Evolutionary conservation across 2,797 vertebrate species (phyloP).

Genomic region (Malurus leucopterus): DNA sequence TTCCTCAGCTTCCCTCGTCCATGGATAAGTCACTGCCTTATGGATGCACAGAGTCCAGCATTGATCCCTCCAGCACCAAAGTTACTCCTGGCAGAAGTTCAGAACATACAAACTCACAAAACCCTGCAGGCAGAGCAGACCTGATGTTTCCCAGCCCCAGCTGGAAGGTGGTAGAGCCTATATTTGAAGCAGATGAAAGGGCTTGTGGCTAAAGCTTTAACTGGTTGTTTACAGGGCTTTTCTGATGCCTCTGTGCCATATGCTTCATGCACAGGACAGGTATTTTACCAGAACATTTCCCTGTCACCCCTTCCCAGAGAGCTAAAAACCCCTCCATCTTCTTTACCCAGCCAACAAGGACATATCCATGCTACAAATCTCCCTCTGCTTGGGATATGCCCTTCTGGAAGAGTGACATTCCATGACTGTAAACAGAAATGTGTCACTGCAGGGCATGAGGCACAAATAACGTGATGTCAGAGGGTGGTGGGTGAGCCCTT

Average conservation of each 20-base stretch:
- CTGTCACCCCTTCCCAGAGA: neutral
- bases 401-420: neutral
- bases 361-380: neutral
- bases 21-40: neutral
- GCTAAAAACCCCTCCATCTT: neutral
- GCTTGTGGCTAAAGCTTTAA: neutral
- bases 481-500: neutral
- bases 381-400: neutral
- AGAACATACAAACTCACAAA: neutral
- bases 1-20: neutral
- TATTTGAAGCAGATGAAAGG: constrained; percentile 16
- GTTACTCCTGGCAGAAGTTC: constrained; percentile 28
- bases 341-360: neutral
- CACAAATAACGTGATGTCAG: fast-evolving
- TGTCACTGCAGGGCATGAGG: neutral
- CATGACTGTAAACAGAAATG: neutral
- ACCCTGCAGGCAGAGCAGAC: neutral
- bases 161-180: constrained; percentile 11
- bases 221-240: neutral
- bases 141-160: constrained; percentile 20
- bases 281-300: neutral
- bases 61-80: neutral
- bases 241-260: neutral
- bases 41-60: neutral
- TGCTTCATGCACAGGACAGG: neutral